phyloP scores from a whole-genome alignment of 1,140 invertebrate genomes.

The Geopemphigus sp. region DNA sequence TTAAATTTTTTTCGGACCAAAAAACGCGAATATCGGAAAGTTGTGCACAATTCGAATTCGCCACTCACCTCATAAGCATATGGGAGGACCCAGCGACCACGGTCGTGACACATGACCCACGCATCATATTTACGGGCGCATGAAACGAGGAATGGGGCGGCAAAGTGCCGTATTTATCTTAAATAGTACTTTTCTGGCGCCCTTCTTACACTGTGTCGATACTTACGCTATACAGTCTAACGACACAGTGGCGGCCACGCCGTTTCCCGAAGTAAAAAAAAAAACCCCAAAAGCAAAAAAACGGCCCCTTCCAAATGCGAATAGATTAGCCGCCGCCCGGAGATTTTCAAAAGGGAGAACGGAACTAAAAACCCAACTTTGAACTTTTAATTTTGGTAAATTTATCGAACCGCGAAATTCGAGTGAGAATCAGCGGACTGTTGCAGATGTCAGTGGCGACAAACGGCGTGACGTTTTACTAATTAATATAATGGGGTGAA shows the following conservation, averaged over 20 bases:
- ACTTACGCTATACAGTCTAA: no score
- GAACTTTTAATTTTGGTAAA: slow-evolving; percentile 26
- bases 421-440: neutral
- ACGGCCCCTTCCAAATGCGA: no score
- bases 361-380: neutral
- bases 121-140: neutral
- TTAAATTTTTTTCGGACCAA: no score
- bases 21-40: neutral
- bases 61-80: neutral
- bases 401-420: slow-evolving; percentile 22
- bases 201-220: no score
- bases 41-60: slow-evolving; percentile 34
- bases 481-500: slow-evolving; percentile 24
- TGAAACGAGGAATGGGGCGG: neutral
- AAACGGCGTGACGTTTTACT: neutral
- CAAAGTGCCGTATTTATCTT: slow-evolving; percentile 40
- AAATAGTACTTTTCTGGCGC: slow-evolving; percentile 43
- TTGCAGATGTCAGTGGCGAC: slow-evolving; percentile 23
- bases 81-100: neutral
- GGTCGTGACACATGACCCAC: slow-evolving; percentile 26
- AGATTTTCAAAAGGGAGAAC: neutral
- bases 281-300: no score
- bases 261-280: no score
- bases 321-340: neutral
- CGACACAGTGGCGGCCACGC: no score